These are phyloP conservation scores for Pelochelys cantorii DNA, from an alignment of 2,797 vertebrate genomes.

Conservation along the genomic window DNA sequence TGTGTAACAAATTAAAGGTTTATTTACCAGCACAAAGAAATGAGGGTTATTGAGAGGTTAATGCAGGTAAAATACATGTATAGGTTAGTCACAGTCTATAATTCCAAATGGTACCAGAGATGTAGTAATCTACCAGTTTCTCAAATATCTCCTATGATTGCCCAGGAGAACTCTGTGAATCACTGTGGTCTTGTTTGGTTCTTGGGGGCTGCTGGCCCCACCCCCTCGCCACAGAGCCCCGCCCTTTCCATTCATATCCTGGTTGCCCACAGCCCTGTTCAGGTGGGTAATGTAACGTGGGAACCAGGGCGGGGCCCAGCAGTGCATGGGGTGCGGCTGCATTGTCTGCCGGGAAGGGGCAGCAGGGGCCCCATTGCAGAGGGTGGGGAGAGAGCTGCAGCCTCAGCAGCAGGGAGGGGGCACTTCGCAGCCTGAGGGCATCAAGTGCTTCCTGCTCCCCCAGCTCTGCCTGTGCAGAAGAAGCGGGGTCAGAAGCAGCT, in stretches of 20 bases:
- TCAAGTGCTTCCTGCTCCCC: too few relatives aligned
- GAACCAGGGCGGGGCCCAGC: too few relatives aligned
- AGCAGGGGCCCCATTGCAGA: not conserved
- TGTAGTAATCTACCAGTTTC: not conserved
- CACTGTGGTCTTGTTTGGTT: not conserved
- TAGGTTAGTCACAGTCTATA: not conserved
- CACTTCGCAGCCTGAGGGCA: not conserved
- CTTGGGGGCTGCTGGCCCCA: too few relatives aligned
- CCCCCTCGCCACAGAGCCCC: not conserved
- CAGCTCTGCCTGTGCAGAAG: too few relatives aligned
- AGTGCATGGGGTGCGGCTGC: too few relatives aligned
- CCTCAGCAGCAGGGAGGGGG: not conserved
- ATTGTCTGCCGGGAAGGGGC: not conserved
- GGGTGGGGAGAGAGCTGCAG: not conserved
- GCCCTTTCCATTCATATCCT: not conserved
- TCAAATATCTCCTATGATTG: not conserved
- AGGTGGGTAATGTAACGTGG: not conserved
- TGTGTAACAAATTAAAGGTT: not conserved
- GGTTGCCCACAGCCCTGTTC: too few relatives aligned
- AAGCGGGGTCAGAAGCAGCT: too few relatives aligned
- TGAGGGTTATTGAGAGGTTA: not conserved
- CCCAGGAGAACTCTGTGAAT: not conserved
- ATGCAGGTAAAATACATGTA: not conserved
- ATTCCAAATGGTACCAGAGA: not conserved
- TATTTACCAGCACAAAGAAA: not conserved